These are phyloP conservation scores for Argya squamiceps DNA, from an alignment of 2,797 vertebrate genomes.

Conservation along the genomic window DNA sequence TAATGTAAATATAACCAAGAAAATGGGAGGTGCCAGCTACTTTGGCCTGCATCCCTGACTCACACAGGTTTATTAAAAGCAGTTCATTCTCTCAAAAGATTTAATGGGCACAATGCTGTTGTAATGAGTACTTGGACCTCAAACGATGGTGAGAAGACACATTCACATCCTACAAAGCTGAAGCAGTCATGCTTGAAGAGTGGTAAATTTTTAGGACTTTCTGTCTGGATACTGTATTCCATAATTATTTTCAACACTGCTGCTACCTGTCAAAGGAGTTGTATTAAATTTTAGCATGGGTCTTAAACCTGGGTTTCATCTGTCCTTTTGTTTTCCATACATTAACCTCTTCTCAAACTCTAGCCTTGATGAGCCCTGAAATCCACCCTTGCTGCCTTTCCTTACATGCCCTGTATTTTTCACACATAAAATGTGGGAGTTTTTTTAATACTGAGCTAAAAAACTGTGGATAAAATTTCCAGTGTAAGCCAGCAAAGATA, in stretches of 20 bases:
- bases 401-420: not conserved
- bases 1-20: not conserved
- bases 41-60: not conserved
- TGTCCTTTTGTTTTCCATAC: not conserved
- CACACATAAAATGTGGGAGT: rapidly evolving
- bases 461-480: not conserved
- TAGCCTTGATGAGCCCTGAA: not conserved
- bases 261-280: not conserved
- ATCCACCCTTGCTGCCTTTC: not conserved
- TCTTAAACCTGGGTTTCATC: not conserved
- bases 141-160: not conserved
- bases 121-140: not conserved
- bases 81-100: not conserved
- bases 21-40: not conserved
- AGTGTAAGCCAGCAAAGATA: not conserved
- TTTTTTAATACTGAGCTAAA: not conserved
- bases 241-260: not conserved
- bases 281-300: not conserved
- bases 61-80: not conserved
- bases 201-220: not conserved
- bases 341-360: not conserved
- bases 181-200: not conserved
- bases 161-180: not conserved
- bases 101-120: not conserved
- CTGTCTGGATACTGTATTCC: not conserved